These are phyloP conservation scores for Napeogenes sylphis DNA, from an alignment of 2,888 invertebrate genomes.

Conservation along the genomic window DNA sequence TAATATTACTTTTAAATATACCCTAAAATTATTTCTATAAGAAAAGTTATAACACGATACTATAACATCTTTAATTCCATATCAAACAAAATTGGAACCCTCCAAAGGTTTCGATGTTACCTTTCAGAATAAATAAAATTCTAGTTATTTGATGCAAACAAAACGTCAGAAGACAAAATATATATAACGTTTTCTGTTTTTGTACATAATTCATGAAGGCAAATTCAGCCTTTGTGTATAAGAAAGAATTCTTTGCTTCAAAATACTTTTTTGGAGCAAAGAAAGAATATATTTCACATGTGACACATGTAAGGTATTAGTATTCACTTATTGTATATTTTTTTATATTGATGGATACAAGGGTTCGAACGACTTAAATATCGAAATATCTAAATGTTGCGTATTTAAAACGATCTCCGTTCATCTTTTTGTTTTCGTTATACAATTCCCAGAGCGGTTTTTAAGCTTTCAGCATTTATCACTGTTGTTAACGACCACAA, in stretches of 20 bases:
- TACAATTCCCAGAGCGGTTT: not conserved
- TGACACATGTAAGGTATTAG: slow-evolving; percentile 16
- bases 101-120: slow-evolving; percentile 26
- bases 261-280: no score
- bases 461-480: slow-evolving; percentile 20
- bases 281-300: slow-evolving; percentile 10
- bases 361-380: no score
- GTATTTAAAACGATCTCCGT: slow-evolving; percentile 3
- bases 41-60: no score
- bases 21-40: not conserved
- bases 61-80: slow-evolving; percentile 14
- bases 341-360: not conserved
- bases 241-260: slow-evolving; percentile 19
- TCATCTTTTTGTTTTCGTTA: not conserved
- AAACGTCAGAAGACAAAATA: slow-evolving; percentile 23
- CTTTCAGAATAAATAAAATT: slow-evolving; percentile 17
- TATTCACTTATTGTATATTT: slow-evolving; percentile 3
- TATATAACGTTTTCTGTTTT: slow-evolving; percentile 17
- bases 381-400: no score
- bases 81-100: slow-evolving; percentile 20
- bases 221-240: slow-evolving; percentile 18
- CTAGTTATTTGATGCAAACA: slow-evolving; percentile 13
- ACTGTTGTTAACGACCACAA: slow-evolving; percentile 18
- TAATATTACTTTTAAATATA: no score
- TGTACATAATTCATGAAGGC: slow-evolving; percentile 31